Evolutionary conservation across 1,140 invertebrate genomes (phyloP), one percentile per base, ranked within the genome.

Genomic region (Sinonovacula constricta): DNA sequence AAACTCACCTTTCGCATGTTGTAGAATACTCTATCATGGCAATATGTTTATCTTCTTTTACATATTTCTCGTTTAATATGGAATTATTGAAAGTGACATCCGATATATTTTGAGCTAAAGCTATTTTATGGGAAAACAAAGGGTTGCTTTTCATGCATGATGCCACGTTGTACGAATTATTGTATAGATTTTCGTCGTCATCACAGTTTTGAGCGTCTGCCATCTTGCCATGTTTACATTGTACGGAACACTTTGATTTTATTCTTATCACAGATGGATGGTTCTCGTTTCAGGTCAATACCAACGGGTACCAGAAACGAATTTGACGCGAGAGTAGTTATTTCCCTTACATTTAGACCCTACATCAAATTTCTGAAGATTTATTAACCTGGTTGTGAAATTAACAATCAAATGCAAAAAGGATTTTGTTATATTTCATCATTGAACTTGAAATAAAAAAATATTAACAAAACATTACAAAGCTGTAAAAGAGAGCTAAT

Each of bases 181-280:
- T 66, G 33, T 54, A 24, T n/a, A 54, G 24, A 51, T 45, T 10
- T 5, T 30, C 30, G 36, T 56, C 15, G 24, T 71, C 39, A 51
- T 28, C 28, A 59, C 31, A 30, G 14, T 22, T 62, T 24, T 60
- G 45, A 67, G 57, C 31, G 56, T 53, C 75, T 51, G 56, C 75
- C 75, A 78, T 78, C 65, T 78, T 78, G 75, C 75, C 75, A 78
- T 78, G 75, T 78, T 78, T 78, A 78, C 75, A 69, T 26, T 49
- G 36, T 62, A 36, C 66, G 66, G 75, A 60, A 34, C 18, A n/a
- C 10, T 59, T 78, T 45, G n/a, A 49, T 10, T 53, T 75, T 66
- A 39, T 57, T 67, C 51, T 18, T 15, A 57, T 39, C 71, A 45
- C 18, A 10, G 7, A 45, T 45, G 7, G 39, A 7, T 45, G 39